Base-by-base conservation (phyloP, 2,113 vertebrate species). In the Echinops telfairi region DNA sequence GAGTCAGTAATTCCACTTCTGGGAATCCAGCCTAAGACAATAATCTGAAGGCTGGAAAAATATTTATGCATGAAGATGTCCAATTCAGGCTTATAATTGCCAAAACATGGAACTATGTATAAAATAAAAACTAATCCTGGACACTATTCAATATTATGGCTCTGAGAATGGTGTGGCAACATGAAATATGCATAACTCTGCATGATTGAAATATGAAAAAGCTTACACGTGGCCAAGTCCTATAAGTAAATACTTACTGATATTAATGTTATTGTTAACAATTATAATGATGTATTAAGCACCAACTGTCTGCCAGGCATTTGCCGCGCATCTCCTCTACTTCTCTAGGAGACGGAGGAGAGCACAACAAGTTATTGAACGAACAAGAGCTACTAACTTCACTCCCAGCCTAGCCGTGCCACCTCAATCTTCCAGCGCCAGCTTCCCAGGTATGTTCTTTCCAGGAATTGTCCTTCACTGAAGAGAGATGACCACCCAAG, bases 21-120 rank as follows among this genome's bases (percentile, higher is more conserved):
- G 90, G 78, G 91, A 92, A 82, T 64, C 57, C 77, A 82, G 85
- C 92, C 93, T 95, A 95, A 89, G 75, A 93, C 91, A 93, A 83
- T 90, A 94, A 95, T 87, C 66, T 90, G 15, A 91, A 91, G 58
- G 36, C 73, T 90, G 33, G 36, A 89, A 95, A 92, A 88, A 89
- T 53, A 87, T 2, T 83, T 73, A 80, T 60, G 20, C 25, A 60
- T 78, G 78, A 92, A 89, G 73, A 87, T 81, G 29, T 93, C 68
- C 29, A 93, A 84, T 62, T 95, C 81, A 82, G 62, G n/a, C 86
- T 8, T 86, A 58, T 58, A 94, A 89, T 0, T 84, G 31, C 73
- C 80, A 88, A 96, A 94, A 82, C 6, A 38, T 62, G 29, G 95
- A 84, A 60, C 40, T 81, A 83, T 6, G 83, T 80, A 57, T 43